phyloP scores from a whole-genome alignment of 2,888 invertebrate species.

The Lycia hirtaria region DNA sequence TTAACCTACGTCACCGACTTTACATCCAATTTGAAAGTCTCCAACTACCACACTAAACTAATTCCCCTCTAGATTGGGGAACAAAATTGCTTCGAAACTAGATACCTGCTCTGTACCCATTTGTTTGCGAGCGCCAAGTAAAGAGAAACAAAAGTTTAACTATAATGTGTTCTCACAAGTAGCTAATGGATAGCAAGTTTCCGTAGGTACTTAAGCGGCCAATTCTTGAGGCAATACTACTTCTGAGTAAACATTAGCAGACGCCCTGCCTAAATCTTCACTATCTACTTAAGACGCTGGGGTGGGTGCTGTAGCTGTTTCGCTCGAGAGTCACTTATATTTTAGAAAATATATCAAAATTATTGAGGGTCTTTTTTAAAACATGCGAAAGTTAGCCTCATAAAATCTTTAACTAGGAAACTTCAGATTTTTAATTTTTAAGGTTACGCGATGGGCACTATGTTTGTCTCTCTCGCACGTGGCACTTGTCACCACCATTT shows the following conservation, averaged over 20 bases:
- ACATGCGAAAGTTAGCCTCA: no score
- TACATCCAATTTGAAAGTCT: slow-evolving; percentile 37
- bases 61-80: slow-evolving; percentile 38
- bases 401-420: no score
- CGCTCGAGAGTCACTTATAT: no score
- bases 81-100: slow-evolving; percentile 40
- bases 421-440: no score
- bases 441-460: no score
- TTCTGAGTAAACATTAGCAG: slow-evolving; percentile 81
- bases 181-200: slow-evolving; percentile 82
- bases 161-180: slow-evolving; percentile 78
- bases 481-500: no score
- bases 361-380: no score
- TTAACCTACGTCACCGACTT: slow-evolving; percentile 41
- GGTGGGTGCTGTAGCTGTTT: no score
- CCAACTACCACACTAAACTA: slow-evolving; percentile 27
- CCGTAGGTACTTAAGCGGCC: slow-evolving; percentile 78
- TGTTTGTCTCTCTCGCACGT: no score
- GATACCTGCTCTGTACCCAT: slow-evolving; percentile 51
- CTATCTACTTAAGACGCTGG: slow-evolving; percentile 80
- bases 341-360: no score
- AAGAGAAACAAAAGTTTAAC: slow-evolving; percentile 76
- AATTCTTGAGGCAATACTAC: slow-evolving; percentile 77
- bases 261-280: slow-evolving; percentile 76
- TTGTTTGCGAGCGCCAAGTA: slow-evolving; percentile 57